Conservation (phyloP, 2,888 invertebrate species). For the Megamerina dolium region DNA sequence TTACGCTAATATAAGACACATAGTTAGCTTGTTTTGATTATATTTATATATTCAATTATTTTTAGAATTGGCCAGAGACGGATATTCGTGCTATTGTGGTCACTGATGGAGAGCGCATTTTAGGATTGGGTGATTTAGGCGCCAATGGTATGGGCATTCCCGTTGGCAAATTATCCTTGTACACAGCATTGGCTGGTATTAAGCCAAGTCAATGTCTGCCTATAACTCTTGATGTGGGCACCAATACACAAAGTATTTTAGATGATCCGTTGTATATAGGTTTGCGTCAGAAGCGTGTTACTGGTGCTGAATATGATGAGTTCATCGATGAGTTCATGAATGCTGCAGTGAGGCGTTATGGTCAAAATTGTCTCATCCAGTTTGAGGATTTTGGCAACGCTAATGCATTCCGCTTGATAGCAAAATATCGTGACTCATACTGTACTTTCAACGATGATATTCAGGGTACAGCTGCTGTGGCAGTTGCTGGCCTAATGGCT, state of each 20-base stretch:
- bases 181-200: constrained; percentile 95
- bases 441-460: constrained; percentile 99
- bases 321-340: constrained; percentile 97
- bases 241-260: constrained; percentile 76
- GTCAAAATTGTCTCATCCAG: constrained; percentile 79
- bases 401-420: constrained; percentile 90
- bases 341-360: constrained; percentile 77
- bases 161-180: constrained; percentile 91
- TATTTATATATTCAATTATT: constrained; percentile 1
- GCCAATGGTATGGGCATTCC: constrained; percentile 99
- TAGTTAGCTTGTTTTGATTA: background rate
- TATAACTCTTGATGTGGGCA: constrained; percentile 87
- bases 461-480: constrained; percentile 94
- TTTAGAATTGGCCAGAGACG: constrained; percentile 66
- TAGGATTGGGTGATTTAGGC: constrained; percentile 95
- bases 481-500: constrained; percentile 88
- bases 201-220: constrained; percentile 94
- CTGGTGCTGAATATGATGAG: constrained; percentile 81
- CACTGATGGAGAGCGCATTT: constrained; percentile 96
- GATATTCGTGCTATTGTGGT: constrained; percentile 88
- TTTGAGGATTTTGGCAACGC: constrained; percentile 99
- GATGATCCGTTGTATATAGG: constrained; percentile 96
- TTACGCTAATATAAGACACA: background rate
- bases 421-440: constrained; percentile 79
- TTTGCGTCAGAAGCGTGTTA: constrained; percentile 73